Percentiles rank a stretch among this genome's conserved stretches.
phyloP scores from a whole-genome alignment of 2,113 vertebrate species.

The Galemys pyrenaicus region DNA sequence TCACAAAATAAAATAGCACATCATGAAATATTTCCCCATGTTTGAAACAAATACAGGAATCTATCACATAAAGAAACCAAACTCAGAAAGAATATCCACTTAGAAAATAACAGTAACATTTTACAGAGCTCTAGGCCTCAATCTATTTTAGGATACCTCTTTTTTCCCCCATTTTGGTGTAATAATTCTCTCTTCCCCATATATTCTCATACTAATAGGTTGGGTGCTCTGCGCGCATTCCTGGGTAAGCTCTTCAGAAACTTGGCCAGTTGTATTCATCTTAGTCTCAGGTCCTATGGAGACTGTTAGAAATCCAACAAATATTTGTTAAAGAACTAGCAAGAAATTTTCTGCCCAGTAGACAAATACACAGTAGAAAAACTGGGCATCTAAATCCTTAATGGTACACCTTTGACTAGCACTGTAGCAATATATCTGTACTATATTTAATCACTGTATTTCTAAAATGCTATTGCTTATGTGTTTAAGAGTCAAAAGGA shows the following conservation, averaged over 20 bases:
- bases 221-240: neutral
- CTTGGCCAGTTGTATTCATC: neutral
- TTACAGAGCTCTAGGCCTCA: neutral
- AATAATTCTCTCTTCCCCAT: neutral
- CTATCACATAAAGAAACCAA: neutral
- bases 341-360: neutral
- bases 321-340: neutral
- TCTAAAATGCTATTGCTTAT: neutral
- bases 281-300: neutral
- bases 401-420: neutral
- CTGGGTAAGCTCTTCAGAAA: neutral
- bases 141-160: neutral
- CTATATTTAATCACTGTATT: neutral
- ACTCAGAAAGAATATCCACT: neutral
- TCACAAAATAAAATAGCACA: neutral
- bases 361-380: neutral
- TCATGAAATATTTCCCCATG: neutral
- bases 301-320: neutral
- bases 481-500: neutral
- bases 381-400: neutral
- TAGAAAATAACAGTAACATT: neutral
- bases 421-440: neutral
- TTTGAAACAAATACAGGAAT: neutral
- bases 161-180: neutral
- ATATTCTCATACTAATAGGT: neutral